phyloP scores from a whole-genome alignment of 1,140 invertebrate species.

The Aethina tumida region DNA sequence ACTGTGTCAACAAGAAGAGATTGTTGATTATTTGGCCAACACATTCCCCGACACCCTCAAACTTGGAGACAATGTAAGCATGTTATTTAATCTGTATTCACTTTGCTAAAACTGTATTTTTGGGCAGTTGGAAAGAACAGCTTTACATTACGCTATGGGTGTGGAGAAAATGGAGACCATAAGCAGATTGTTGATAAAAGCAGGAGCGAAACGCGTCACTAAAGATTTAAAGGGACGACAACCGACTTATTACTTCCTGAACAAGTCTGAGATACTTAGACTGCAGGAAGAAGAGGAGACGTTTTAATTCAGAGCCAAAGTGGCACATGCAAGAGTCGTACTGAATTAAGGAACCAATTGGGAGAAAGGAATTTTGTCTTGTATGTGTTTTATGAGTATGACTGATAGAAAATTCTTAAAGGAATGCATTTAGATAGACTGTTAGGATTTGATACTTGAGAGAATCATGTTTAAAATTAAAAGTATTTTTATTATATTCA shows the following conservation, averaged over 20 bases:
- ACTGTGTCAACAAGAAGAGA: conserved; percentile 64
- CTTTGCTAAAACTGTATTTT: background rate
- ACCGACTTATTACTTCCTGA: conserved; percentile 87
- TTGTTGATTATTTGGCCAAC: conserved; percentile 62
- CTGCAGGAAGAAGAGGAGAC: conserved; percentile 74
- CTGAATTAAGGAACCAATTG: background rate
- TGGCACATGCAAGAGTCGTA: background rate
- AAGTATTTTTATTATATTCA: too few relatives aligned
- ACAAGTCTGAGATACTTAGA: conserved; percentile 73
- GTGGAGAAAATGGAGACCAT: conserved; percentile 70
- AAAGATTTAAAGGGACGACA: conserved; percentile 83
- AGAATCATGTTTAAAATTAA: too few relatives aligned
- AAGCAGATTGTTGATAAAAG: conserved; percentile 66
- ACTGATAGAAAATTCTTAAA: too few relatives aligned
- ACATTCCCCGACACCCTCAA: conserved; percentile 61
- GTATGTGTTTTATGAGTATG: background rate
- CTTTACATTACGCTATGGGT: conserved; percentile 84
- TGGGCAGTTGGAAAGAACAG: conserved; percentile 67
- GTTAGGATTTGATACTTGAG: too few relatives aligned
- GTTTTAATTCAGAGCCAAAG: conserved; percentile 28
- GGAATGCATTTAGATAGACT: too few relatives aligned
- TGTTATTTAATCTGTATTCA: conserved; percentile 1
- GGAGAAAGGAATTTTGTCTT: background rate
- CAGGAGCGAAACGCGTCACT: conserved; percentile 66
- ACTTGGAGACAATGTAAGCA: conserved; percentile 75